Percentiles rank a stretch among this genome's conserved stretches.
These are phyloP conservation scores for mouse (Mus musculus) DNA, from an alignment of 2,113 vertebrate genomes.

Conservation along the genomic window GRCm39 chrX:72182001-72182500, in stretches of 20 bases:
- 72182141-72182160: neutral
- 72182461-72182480: neutral
- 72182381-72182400: no score
- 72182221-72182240: accelerated
- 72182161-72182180: neutral
- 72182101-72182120: neutral
- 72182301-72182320: neutral
- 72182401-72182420: neutral
- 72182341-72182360: constrained; percentile 6
- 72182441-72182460: neutral
- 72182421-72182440: no score
- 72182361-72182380: neutral
- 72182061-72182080: neutral
- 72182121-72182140: neutral
- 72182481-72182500: neutral
- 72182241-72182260: neutral
- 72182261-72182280: neutral
- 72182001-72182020: neutral
- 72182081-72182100: accelerated
- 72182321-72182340: neutral
- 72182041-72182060: neutral
- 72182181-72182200: no score
- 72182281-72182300: neutral
- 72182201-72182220: neutral
- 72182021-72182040: neutral